These are phyloP conservation scores for Hyposmocoma kahamanoa DNA, from an alignment of 1,140 invertebrate species.

Conservation along the genomic window DNA sequence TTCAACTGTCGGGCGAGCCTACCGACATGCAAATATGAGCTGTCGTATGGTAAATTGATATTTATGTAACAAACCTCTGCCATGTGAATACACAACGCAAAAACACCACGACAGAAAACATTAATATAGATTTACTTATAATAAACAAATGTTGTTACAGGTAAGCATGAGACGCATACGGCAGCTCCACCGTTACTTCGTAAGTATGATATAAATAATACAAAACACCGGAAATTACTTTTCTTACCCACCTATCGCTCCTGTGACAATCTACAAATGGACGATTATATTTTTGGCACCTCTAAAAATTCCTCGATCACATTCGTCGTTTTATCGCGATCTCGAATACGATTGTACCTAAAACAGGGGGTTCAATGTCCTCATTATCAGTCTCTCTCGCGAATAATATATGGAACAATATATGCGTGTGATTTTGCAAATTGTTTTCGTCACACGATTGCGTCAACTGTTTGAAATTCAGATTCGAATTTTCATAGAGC, in stretches of 20 bases:
- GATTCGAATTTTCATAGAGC: conserved; percentile 4
- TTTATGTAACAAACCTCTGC: too few relatives aligned
- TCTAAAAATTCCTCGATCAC: too few relatives aligned
- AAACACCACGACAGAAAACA: too few relatives aligned
- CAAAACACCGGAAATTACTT: conserved; percentile 16
- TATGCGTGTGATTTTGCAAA: conserved; percentile 32
- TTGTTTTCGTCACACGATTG: conserved; percentile 29
- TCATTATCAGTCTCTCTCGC: conserved; percentile 47
- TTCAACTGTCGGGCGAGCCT: conserved; percentile 44
- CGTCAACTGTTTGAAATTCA: conserved; percentile 22
- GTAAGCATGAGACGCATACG: conserved; percentile 15
- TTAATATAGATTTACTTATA: too few relatives aligned
- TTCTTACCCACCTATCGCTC: conserved; percentile 12
- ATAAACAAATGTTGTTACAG: conserved; percentile 20
- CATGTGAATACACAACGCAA: too few relatives aligned
- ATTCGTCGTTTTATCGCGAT: conserved; percentile 12
- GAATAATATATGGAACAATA: conserved; percentile 63
- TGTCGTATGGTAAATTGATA: too few relatives aligned
- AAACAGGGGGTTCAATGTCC: conserved; percentile 38
- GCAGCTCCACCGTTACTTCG: not conserved
- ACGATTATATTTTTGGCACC: conserved; percentile 19
- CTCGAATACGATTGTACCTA: conserved; percentile 30
- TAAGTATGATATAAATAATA: conserved; percentile 2
- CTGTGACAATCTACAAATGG: conserved; percentile 18
- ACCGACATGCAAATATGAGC: too few relatives aligned